phyloP scores from a whole-genome alignment of 2,888 invertebrate species.

The Cephus nigrinus region DNA sequence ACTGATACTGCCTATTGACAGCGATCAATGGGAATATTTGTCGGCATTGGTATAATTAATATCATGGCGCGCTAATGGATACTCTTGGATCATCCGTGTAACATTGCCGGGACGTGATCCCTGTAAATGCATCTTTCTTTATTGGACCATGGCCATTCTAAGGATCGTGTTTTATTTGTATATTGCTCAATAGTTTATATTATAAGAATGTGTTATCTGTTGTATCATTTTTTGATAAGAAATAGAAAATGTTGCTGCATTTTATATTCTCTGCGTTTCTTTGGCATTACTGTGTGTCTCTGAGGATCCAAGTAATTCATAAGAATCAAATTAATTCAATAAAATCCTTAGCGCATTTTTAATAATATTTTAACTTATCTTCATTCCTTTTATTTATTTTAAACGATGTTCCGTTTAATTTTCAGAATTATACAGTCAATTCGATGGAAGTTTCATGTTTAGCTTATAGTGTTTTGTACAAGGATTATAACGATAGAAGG shows the following conservation, averaged over 20 bases:
- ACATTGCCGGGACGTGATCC: constrained; percentile 20
- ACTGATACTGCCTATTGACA: neutral
- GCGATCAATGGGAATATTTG: neutral
- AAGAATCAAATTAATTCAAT: neutral
- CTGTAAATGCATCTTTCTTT: constrained; percentile 55
- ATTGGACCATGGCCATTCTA: constrained; percentile 58
- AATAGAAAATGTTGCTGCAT: constrained; percentile 66
- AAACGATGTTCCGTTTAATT: neutral
- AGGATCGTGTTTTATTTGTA: constrained; percentile 64
- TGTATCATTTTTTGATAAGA: constrained; percentile 66
- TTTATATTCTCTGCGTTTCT: constrained; percentile 43
- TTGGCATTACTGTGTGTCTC: neutral
- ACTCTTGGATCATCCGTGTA: neutral
- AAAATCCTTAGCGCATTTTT: neutral
- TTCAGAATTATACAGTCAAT: neutral
- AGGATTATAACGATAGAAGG: neutral
- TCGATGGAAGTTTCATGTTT: neutral
- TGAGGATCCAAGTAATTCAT: neutral
- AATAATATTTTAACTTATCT: constrained; percentile 3
- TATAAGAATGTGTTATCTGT: constrained; percentile 66
- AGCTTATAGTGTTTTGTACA: neutral
- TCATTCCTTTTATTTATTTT: neutral
- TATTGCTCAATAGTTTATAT: constrained; percentile 67
- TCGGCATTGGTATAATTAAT: neutral
- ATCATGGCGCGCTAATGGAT: neutral